phyloP scores from a whole-genome alignment of 2,888 invertebrate genomes.

The Molanna angustata region DNA sequence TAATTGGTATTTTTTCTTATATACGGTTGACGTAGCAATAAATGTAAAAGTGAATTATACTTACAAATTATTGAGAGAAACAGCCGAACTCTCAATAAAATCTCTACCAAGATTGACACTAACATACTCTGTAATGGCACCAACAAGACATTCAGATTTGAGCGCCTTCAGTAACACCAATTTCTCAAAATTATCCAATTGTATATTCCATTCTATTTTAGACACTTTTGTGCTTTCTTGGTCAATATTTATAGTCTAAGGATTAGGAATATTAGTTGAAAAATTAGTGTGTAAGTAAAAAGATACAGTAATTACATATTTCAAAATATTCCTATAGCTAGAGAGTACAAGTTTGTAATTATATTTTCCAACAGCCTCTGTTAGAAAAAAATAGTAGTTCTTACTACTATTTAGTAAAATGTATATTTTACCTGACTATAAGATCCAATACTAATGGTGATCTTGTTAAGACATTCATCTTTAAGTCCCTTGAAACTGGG shows the following conservation, averaged over 20 bases:
- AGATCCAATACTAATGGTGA: constrained; percentile 59
- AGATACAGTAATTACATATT: too few species aligned
- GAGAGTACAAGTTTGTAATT: too few species aligned
- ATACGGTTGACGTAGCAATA: too few species aligned
- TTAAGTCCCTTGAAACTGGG: constrained; percentile 53
- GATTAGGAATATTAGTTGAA: too few species aligned
- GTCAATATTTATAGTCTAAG: constrained; percentile 60
- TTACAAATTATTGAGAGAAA: constrained; percentile 63
- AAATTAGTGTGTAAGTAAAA: too few species aligned
- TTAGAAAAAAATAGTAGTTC: too few species aligned
- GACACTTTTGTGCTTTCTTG: constrained; percentile 40
- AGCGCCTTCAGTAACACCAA: constrained; percentile 75
- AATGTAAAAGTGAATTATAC: constrained; percentile 1
- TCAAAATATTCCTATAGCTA: too few species aligned
- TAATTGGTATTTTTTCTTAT: too few species aligned
- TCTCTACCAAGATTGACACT: constrained; percentile 69
- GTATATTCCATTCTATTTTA: constrained; percentile 59
- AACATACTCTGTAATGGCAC: constrained; percentile 79
- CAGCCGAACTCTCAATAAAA: constrained; percentile 81
- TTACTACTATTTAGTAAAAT: too few species aligned
- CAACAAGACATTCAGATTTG: constrained; percentile 77
- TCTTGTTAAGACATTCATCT: constrained; percentile 53
- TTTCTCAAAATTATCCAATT: constrained; percentile 71
- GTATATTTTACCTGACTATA: constrained; percentile 59
- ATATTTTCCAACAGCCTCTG: too few species aligned